phyloP scores from a whole-genome alignment of 2,113 vertebrate species.

The Petaurus breviceps region DNA sequence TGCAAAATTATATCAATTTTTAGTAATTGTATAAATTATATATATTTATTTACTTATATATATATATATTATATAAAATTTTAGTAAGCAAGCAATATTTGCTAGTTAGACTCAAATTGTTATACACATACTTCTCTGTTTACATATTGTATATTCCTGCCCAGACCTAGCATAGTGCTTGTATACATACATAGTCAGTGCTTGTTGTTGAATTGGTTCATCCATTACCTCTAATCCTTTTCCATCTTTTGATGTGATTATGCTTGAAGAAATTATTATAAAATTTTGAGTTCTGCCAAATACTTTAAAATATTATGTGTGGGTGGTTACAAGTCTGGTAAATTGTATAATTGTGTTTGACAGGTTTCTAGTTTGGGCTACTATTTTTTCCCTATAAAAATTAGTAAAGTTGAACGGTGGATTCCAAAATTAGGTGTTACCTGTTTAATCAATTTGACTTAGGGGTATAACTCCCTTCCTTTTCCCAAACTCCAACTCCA shows the following conservation, averaged over 20 bases:
- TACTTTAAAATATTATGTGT: background rate
- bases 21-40: background rate
- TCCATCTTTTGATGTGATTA: background rate
- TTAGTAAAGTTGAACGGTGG: background rate
- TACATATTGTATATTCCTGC: background rate
- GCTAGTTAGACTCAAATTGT: background rate
- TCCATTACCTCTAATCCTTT: background rate
- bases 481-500: background rate
- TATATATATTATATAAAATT: rapidly evolving
- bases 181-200: background rate
- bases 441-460: background rate
- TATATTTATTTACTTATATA: too few relatives aligned
- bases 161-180: background rate
- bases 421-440: background rate
- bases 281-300: background rate
- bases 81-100: background rate
- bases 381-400: slow-evolving; percentile 1
- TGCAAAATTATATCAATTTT: rapidly evolving
- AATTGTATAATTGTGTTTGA: background rate
- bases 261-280: background rate
- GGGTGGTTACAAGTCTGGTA: background rate
- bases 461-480: background rate
- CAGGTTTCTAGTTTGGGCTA: background rate
- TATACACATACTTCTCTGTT: background rate
- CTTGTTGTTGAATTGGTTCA: background rate